These are phyloP conservation scores for Caradrina kadenii DNA, from an alignment of 2,888 invertebrate species.

Conservation along the genomic window DNA sequence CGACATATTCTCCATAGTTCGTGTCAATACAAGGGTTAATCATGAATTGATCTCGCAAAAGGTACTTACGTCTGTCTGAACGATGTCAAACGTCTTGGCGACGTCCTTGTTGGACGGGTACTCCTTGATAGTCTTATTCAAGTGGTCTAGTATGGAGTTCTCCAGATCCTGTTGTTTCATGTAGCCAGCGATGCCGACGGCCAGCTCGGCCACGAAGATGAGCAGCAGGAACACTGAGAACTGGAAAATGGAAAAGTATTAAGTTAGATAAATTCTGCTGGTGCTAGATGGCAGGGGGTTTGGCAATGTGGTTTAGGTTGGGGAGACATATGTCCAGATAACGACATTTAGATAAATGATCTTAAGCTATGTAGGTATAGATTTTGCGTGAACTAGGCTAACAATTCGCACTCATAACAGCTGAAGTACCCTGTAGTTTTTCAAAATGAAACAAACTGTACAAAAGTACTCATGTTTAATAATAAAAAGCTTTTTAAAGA, in stretches of 20 bases:
- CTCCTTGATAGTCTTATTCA: conserved; percentile 93
- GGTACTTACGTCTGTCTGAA: conserved; percentile 95
- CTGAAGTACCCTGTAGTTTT: no score
- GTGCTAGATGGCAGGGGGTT: not conserved
- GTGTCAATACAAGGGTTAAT: no score
- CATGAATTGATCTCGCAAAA: no score
- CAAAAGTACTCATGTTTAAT: no score
- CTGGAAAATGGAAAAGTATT: conserved; percentile 67
- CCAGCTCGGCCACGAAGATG: conserved; percentile 95
- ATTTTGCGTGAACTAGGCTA: not conserved
- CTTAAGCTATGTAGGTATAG: no score
- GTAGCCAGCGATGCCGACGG: conserved; percentile 96
- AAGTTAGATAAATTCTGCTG: not conserved
- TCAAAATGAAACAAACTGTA: no score
- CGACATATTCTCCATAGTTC: no score
- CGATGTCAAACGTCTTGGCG: conserved; percentile 94
- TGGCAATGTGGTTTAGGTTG: not conserved
- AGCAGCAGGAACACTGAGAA: conserved; percentile 94
- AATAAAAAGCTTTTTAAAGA: no score
- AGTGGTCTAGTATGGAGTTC: conserved; percentile 92
- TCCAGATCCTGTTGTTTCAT: conserved; percentile 93
- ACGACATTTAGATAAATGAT: not conserved
- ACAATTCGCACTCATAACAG: no score
- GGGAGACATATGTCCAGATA: not conserved
- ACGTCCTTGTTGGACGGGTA: conserved; percentile 92